Evolutionary conservation across 2,888 invertebrate genomes (phyloP), one percentile per base, ranked within the genome.

Genomic region (Baronia brevicornis): DNA sequence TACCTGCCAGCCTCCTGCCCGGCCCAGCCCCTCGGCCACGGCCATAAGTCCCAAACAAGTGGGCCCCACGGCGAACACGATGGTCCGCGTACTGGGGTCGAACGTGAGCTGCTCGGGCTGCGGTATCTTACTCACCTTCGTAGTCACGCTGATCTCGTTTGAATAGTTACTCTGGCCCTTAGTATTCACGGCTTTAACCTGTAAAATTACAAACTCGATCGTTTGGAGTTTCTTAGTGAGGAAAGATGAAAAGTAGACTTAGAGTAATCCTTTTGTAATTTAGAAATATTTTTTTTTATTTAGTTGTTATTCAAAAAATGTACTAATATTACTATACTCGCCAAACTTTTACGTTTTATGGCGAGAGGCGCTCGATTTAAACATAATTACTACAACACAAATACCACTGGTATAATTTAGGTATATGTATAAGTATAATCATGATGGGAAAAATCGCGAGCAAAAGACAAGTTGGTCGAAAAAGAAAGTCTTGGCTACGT

Each of bases 101-200:
- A 90, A 95, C 13, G 91, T 92, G 11, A 95, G 94, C 42, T 92
- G 88, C 43, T 93, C 87, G 0, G 95, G 93, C 0, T 91, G 80
- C 1, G 93, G 91, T 29, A 96, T 94, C 56, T 91, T 88, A 46
- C 94, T 93, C 8, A 96, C 94, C 51, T 92, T 91, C 0, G 96
- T 96, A 3, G 91, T 90, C 20, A 91, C 91, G 1, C 89, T 86
- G 24, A 94, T 89, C 62, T 95, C 94, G 52, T 93, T 93, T 1
- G 96, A 96, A 58, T 91, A 94, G 44, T 93, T 93, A 40, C 95
- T 95, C 46, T 91, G 90, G 7, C 95, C 95, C 68, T 94, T 94
- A 1, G 93, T 92, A 60, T 96, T 96, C 42, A 93, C 87, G 0
- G 95, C 95, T 74, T 94, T 94, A 37, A 93, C 90, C 89, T 90